Conservation (phyloP, 2,113 vertebrate genomes). For the Mastomys coucha region DNA sequence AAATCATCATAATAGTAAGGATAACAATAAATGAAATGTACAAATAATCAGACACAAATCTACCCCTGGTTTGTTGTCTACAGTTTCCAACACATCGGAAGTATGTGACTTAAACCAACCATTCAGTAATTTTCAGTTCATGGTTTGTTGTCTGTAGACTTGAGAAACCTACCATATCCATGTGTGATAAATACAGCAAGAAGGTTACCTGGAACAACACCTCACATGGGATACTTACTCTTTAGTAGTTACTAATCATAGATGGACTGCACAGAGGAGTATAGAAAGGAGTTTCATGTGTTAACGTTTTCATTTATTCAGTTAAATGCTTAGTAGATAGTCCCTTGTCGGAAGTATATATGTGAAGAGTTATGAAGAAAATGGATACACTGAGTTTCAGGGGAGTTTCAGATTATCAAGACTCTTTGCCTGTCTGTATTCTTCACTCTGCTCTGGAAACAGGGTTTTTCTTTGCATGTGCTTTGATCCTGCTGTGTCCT, state of each 20-base stretch:
- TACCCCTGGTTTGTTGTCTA: not conserved
- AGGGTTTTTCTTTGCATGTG: not conserved
- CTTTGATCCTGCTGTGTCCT: not conserved
- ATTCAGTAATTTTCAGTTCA: not conserved
- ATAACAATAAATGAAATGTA: not conserved
- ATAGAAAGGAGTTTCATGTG: not conserved
- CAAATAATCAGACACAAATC: not conserved
- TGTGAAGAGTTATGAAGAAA: not conserved
- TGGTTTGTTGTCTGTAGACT: conserved; percentile 5
- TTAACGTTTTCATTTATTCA: not conserved
- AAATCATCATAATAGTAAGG: not conserved
- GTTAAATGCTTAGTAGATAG: not conserved
- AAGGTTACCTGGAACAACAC: not conserved
- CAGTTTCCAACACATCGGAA: not conserved
- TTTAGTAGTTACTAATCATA: not conserved
- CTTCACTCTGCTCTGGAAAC: not conserved
- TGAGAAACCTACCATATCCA: not conserved
- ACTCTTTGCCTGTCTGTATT: not conserved
- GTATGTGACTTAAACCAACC: not conserved
- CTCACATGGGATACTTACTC: not conserved
- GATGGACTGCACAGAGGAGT: not conserved
- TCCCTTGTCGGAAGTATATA: not conserved
- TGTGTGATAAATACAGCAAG: not conserved
- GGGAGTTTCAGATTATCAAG: not conserved
- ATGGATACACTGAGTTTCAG: not conserved